Evolutionary conservation across 2,888 invertebrate species (phyloP), one percentile per base, ranked within the genome.

Genomic region (Cosmia trapezina): DNA sequence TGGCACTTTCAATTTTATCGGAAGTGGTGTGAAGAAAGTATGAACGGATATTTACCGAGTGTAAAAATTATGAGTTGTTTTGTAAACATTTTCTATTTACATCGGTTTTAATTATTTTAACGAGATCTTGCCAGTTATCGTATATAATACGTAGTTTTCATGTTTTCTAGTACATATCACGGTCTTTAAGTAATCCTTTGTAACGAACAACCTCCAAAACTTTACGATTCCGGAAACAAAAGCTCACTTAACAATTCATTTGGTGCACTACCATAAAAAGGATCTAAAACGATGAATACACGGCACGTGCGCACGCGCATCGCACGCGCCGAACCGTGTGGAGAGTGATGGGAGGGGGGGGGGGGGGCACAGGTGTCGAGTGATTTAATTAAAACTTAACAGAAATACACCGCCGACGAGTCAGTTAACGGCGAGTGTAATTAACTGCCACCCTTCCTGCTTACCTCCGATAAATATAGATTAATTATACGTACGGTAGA

Each of bases 331-430:
- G 66, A 43, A n/a, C 64, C 68, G 41, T 53, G 53, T 11, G 28
- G 19, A 19, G 22, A n/a, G 67, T 76, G 80, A n/a, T n/a, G n/a
- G n/a, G n/a, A n/a, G n/a, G 77, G 72, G 8, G 41, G 41, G 8
- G 56, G 69, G 65, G 71, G 80, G 85, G 84, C 90, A 91, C 94
- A 94, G 94, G 94, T 94, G 94, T 86, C 81, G 93, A 94, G 85
- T 91, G 94, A 94, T 92, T 93, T 93, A 92, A 93, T 93, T 91
- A 92, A 91, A 88, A 87, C 87, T 82, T 80, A 85, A 89, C 90
- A 90, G 88, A 87, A 89, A 80, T 86, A 86, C 76, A 83, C 77
- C 85, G 87, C 83, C 78, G 78, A 81, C 84, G 83, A 84, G 85
- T 84, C 83, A 86, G 88, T 85, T 87, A 86, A 84, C 85, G 78